Percentiles rank a stretch among this genome's conserved stretches.
Conservation (phyloP, 2,888 invertebrate species). For the Orthosia gothica region DNA sequence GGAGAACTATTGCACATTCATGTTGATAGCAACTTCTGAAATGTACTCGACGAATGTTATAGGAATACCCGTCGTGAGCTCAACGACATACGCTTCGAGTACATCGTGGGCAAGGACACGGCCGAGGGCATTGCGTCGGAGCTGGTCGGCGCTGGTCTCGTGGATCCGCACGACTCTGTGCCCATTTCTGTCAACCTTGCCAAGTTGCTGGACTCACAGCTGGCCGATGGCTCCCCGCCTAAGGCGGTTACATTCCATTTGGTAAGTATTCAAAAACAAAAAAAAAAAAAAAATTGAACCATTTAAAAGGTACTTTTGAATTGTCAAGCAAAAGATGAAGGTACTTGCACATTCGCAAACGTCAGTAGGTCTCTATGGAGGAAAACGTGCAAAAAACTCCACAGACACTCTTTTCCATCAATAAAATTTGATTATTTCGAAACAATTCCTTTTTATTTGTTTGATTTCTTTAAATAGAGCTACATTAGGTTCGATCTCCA, state of each 20-base stretch:
- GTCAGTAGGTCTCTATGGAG: too few species aligned
- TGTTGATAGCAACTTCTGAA: background rate
- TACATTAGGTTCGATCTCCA: too few species aligned
- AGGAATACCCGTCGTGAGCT: constrained; percentile 97
- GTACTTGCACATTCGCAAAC: too few species aligned
- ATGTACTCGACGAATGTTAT: constrained; percentile 39
- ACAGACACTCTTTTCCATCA: too few species aligned
- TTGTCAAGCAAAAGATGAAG: too few species aligned
- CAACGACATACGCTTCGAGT: constrained; percentile 99
- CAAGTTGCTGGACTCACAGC: constrained; percentile 75
- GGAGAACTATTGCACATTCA: background rate
- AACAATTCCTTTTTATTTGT: background rate
- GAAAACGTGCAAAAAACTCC: too few species aligned
- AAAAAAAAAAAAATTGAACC: too few species aligned
- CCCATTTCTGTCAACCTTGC: constrained; percentile 79
- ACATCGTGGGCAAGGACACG: constrained; percentile 96
- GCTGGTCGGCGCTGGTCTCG: constrained; percentile 98
- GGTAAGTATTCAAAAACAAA: constrained; percentile 76
- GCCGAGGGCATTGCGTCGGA: constrained; percentile 98
- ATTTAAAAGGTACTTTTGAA: too few species aligned
- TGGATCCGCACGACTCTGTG: constrained; percentile 92
- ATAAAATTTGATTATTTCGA: constrained; percentile 30
- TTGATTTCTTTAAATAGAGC: background rate
- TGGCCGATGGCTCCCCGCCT: constrained; percentile 16
- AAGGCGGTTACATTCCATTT: constrained; percentile 83